Conservation (phyloP, 2,797 vertebrate species). For the Cossypha caffra region DNA sequence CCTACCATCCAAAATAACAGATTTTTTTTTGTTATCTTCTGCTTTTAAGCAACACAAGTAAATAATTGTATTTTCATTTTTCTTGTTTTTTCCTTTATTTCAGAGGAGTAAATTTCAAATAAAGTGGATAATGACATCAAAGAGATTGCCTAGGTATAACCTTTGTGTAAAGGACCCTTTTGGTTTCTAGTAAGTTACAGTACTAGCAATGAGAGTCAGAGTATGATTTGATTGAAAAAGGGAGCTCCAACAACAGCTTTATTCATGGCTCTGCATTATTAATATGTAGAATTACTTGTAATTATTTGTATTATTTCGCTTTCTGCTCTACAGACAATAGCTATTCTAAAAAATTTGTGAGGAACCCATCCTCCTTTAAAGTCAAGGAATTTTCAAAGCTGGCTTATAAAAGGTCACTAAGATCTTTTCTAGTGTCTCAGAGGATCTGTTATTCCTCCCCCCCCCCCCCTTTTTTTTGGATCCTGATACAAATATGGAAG, state of each 20-base stretch:
- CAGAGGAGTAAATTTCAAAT: not conserved
- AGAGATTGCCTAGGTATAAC: not conserved
- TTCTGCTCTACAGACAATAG: not conserved
- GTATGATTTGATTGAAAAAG: not conserved
- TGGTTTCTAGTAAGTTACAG: not conserved
- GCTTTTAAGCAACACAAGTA: not conserved
- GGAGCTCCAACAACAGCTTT: not conserved
- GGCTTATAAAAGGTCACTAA: not conserved
- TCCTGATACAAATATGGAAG: not conserved
- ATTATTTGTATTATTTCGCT: not conserved
- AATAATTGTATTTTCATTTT: not conserved
- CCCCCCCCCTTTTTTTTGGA: accelerated
- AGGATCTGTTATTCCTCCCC: not conserved
- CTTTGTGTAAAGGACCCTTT: not conserved
- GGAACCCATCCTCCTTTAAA: not conserved
- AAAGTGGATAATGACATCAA: not conserved
- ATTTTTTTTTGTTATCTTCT: not conserved
- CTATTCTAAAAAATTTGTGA: not conserved
- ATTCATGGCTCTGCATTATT: not conserved
- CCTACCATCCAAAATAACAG: not conserved
- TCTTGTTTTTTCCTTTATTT: not conserved
- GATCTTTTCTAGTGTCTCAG: not conserved
- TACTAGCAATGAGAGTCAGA: not conserved
- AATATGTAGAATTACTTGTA: not conserved
- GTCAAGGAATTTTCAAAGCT: not conserved